Conservation (phyloP, 2,888 invertebrate genomes). For the Blera fallax region DNA sequence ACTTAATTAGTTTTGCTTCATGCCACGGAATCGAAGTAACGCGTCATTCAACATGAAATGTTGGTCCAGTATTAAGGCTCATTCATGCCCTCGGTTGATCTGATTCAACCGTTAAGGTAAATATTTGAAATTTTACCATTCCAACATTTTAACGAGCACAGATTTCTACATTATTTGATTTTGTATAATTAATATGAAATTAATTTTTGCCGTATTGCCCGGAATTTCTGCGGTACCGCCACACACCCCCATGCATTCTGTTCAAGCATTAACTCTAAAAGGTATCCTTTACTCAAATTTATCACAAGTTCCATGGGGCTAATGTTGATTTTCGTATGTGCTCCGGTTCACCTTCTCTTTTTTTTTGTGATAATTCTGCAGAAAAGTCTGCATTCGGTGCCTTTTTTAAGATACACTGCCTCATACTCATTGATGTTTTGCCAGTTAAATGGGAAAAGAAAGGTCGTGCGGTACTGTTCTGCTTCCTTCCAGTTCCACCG, state of each 20-base stretch:
- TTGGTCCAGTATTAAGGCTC: not conserved
- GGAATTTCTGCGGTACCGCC: conserved; percentile 16
- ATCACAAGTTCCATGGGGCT: conserved; percentile 42
- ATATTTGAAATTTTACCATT: conserved; percentile 59
- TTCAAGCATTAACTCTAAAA: conserved; percentile 2
- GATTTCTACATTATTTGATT: conserved; percentile 65
- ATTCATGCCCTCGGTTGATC: not conserved
- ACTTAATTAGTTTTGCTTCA: too few species aligned
- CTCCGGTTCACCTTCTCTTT: conserved; percentile 34
- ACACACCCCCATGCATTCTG: not conserved
- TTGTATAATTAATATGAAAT: conserved; percentile 70
- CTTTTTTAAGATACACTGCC: conserved; percentile 54
- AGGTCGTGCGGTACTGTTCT: conserved; percentile 50
- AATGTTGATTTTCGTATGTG: conserved; percentile 72
- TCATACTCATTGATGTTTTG: conserved; percentile 35
- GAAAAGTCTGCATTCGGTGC: conserved; percentile 62
- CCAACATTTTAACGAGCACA: conserved; percentile 11
- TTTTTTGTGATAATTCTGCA: conserved; percentile 52
- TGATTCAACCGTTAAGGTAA: conserved; percentile 22
- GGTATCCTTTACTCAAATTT: conserved; percentile 30
- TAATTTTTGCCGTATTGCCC: conserved; percentile 47
- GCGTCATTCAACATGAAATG: too few species aligned
- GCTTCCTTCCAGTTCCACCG: conserved; percentile 10
- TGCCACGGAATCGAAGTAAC: not conserved
- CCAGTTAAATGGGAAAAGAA: conserved; percentile 57